Evolutionary conservation across 2,113 vertebrate species (phyloP).

Genomic region (Scalopus aquaticus): DNA sequence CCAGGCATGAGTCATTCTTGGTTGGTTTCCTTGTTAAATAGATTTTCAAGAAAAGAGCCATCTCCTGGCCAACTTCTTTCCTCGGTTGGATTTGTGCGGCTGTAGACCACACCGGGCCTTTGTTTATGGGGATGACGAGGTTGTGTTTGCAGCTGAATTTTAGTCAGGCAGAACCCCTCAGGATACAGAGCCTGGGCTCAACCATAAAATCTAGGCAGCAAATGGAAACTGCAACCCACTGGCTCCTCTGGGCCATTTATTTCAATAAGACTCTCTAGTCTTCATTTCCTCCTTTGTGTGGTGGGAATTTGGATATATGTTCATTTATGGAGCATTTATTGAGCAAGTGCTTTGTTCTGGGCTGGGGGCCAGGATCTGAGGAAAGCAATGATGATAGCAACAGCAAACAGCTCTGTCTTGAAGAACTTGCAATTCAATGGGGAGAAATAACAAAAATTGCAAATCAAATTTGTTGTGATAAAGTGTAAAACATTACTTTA

Average conservation of each 20-base stretch:
- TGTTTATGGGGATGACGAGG: not conserved
- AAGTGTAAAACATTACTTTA: not conserved
- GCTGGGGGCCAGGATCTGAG: not conserved
- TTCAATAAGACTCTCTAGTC: not conserved
- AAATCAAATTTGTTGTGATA: not conserved
- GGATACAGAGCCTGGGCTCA: not conserved
- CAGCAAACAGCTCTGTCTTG: not conserved
- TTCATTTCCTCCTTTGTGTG: not conserved
- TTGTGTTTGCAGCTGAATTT: conserved; percentile 1
- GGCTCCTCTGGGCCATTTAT: not conserved
- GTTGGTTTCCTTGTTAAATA: conserved; percentile 35
- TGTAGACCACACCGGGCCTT: not conserved
- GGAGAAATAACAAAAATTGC: not conserved
- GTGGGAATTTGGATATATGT: not conserved
- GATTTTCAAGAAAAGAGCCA: conserved; percentile 20
- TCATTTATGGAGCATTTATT: not conserved
- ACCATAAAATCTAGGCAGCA: not conserved
- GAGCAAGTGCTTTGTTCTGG: not conserved
- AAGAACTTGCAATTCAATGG: not conserved
- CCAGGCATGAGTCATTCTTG: not conserved
- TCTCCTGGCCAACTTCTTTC: not conserved
- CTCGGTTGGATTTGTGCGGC: not conserved
- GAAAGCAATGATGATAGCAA: not conserved
- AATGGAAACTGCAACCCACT: not conserved
- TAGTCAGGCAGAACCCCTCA: not conserved